These are phyloP conservation scores for Pandemis heparana DNA, from an alignment of 2,888 invertebrate genomes.

Conservation along the genomic window DNA sequence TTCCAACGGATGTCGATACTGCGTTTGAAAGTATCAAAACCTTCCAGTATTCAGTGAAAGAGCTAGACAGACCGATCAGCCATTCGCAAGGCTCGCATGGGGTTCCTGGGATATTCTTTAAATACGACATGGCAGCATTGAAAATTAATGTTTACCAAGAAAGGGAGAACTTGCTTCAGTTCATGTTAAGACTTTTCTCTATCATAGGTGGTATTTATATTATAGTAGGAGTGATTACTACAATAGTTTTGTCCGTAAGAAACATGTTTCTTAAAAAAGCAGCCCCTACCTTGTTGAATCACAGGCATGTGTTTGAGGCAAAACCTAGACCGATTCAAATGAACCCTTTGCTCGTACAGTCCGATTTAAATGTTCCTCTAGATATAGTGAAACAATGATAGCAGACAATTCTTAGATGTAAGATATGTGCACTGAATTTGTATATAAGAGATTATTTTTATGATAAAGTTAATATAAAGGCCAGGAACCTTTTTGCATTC, in stretches of 20 bases:
- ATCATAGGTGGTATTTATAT: constrained; percentile 97
- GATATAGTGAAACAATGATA: constrained; percentile 74
- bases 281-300: constrained; percentile 49
- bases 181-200: constrained; percentile 95
- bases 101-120: constrained; percentile 97
- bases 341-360: constrained; percentile 69
- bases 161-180: constrained; percentile 91
- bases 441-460: constrained; percentile 40
- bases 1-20: constrained; percentile 96
- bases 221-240: constrained; percentile 88
- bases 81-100: constrained; percentile 93
- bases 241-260: constrained; percentile 65
- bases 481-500: neutral
- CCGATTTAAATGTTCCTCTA: constrained; percentile 70
- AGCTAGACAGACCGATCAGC: constrained; percentile 92
- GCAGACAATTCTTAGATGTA: constrained; percentile 43
- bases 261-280: constrained; percentile 56
- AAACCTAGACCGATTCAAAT: constrained; percentile 49
- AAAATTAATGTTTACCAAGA: constrained; percentile 94
- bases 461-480: constrained; percentile 23
- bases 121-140: constrained; percentile 97
- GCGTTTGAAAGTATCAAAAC: constrained; percentile 90
- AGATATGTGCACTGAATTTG: constrained; percentile 37
- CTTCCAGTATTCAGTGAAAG: constrained; percentile 98
- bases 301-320: constrained; percentile 51